A percentile compares a stretch with the other conserved stretches of the same genome.
phyloP scores from a whole-genome alignment of 2,113 vertebrate species.

The Danionella cerebrum region DNA sequence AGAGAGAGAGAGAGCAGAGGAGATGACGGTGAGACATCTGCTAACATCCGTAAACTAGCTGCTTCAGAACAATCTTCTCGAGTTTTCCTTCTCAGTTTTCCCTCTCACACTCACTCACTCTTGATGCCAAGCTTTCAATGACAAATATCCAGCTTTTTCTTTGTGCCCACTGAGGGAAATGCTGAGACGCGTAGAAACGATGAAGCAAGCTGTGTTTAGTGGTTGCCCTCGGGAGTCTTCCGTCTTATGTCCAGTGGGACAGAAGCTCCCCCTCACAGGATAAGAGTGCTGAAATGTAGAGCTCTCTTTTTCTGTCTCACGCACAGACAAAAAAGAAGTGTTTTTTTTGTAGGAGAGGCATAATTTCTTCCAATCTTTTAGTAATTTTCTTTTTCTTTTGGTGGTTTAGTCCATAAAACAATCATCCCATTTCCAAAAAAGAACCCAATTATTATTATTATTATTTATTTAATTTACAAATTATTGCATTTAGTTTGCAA shows the following conservation, averaged over 20 bases:
- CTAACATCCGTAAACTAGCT: background rate
- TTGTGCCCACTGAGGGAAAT: conserved; percentile 2
- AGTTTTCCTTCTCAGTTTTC: background rate
- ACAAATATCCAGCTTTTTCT: conserved; percentile 3
- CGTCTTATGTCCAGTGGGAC: conserved; percentile 11
- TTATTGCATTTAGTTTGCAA: too few relatives aligned
- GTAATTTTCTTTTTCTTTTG: too few relatives aligned
- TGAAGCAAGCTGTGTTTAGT: conserved; percentile 1
- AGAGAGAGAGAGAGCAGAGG: background rate
- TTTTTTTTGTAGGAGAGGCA: background rate
- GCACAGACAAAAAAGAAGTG: background rate
- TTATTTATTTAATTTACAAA: too few relatives aligned
- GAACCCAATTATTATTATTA: too few relatives aligned
- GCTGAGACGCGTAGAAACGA: background rate
- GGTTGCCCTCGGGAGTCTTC: background rate
- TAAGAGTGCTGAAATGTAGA: conserved; percentile 2
- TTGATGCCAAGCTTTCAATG: background rate
- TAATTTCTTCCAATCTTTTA: too few relatives aligned
- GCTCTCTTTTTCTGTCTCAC: background rate
- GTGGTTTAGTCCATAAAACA: too few relatives aligned
- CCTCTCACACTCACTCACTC: background rate
- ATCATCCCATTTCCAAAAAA: too few relatives aligned
- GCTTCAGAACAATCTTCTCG: background rate
- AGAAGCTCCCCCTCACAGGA: conserved; percentile 4
- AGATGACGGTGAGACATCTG: background rate